Evolutionary conservation across 2,888 invertebrate genomes (phyloP), one percentile per base, ranked within the genome.

Genomic region (Hydroisotoma schaefferi): DNA sequence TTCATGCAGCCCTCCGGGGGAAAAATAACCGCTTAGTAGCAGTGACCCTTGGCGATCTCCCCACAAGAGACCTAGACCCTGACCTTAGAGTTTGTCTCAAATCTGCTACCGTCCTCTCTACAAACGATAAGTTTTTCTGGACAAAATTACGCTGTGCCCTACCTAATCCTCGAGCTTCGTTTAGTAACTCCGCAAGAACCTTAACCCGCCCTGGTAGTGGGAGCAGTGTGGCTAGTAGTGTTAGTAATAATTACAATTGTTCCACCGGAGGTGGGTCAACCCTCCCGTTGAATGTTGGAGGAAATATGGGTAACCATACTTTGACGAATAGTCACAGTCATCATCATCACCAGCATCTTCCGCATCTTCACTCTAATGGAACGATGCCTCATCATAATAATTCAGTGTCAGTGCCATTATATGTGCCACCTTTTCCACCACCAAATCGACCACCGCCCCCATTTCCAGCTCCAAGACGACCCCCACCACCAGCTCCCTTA

Each of bases 91-190:
- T 90, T 76, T 92, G 92, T 78, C 82, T 95, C 75, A 87, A 93
- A 75, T 76, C 90, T 5, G 53, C 53, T 20, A 90, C 91, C 73
- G 88, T 91, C 77, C 86, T 97, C 76, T 89, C 90, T 77, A 92
- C 90, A 88, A 90, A 90, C 68, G 94, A 97, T 79, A 87, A 90
- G 76, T 86, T 91, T 76, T 97, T 97, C 81, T 97, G 97, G 97
- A 92, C 94, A 76, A 94, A 95, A 79, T 81, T 97, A 67, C 85
- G 89, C 76, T 90, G 90, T 76, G 89, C 92, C 57, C 85, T 94
- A 85, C 94, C 94, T 61, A 89, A 90, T 78, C 83, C 84, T 72
- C 84, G 76, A 59, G 51, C 57, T 27, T 57, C 63, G 27, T 59
- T 46, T 40, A 55, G 52, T 46, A 22, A 59, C 55, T 57, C 58